Conservation (phyloP, 2,888 invertebrate species). For the Theodoxus fluviatilis region DNA sequence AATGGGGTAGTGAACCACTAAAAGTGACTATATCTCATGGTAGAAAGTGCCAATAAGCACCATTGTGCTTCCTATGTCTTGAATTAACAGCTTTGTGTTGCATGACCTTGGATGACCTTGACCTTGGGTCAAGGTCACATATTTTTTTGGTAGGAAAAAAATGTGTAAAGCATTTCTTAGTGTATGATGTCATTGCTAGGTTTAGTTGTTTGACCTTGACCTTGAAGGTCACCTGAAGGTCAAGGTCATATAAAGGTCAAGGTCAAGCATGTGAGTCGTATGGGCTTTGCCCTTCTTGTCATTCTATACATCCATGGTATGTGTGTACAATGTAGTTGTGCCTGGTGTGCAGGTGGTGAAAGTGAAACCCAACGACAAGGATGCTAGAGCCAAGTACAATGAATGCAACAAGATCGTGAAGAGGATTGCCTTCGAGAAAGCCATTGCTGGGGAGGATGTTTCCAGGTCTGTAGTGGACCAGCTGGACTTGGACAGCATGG, state of each 20-base stretch:
- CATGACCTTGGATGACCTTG: too few relatives aligned
- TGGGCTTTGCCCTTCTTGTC: too few relatives aligned
- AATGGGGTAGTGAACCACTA: too few relatives aligned
- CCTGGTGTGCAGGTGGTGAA: conserved; percentile 77
- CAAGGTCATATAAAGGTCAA: too few relatives aligned
- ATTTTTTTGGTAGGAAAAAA: too few relatives aligned
- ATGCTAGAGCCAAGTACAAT: conserved; percentile 87
- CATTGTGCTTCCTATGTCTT: too few relatives aligned
- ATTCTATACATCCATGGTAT: neutral
- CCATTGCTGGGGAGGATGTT: conserved; percentile 92
- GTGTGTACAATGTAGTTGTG: neutral
- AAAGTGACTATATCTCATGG: too few relatives aligned
- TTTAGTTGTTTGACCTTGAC: neutral
- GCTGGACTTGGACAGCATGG: conserved; percentile 88
- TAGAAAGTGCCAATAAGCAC: too few relatives aligned
- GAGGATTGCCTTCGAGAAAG: conserved; percentile 93
- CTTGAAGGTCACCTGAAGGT: too few relatives aligned
- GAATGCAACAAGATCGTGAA: conserved; percentile 97
- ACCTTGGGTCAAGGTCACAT: too few relatives aligned
- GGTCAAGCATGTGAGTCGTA: too few relatives aligned
- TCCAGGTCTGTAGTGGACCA: conserved; percentile 79
- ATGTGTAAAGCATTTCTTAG: neutral
- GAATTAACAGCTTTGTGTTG: too few relatives aligned
- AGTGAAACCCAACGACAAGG: conserved; percentile 90
- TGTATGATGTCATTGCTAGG: neutral